A percentile compares a stretch with the other conserved stretches of the same genome.
phyloP scores from a whole-genome alignment of 1,140 invertebrate genomes.

The Chrysomallon squamiferum region DNA sequence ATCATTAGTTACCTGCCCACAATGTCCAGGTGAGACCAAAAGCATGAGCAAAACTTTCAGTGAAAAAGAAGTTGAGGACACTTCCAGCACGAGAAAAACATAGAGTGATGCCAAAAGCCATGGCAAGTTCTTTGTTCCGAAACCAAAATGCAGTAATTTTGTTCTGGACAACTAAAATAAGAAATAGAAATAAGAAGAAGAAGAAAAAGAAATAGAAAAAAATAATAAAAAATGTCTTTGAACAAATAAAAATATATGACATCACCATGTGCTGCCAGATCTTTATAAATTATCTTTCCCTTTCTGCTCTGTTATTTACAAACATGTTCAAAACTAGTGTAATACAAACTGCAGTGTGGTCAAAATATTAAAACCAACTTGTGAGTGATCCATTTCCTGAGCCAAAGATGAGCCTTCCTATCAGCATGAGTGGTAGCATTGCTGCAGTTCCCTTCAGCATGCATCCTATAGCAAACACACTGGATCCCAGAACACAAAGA shows the following conservation, averaged over 20 bases:
- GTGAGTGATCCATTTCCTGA: slow-evolving; percentile 65
- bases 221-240: too few species aligned
- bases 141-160: slow-evolving; percentile 65
- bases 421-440: slow-evolving; percentile 63
- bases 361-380: slow-evolving; percentile 56
- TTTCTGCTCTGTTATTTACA: too few species aligned
- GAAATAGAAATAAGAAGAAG: neutral
- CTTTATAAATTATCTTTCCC: too few species aligned
- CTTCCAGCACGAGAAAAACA: slow-evolving; percentile 64
- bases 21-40: slow-evolving; percentile 61
- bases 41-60: slow-evolving; percentile 52
- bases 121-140: slow-evolving; percentile 62
- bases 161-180: slow-evolving; percentile 63
- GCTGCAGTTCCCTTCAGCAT: slow-evolving; percentile 57
- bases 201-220: too few species aligned
- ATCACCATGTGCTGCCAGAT: too few species aligned
- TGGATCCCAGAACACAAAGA: slow-evolving; percentile 62
- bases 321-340: too few species aligned
- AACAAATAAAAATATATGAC: too few species aligned
- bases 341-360: too few species aligned
- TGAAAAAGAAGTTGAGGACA: slow-evolving; percentile 65
- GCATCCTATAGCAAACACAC: slow-evolving; percentile 58
- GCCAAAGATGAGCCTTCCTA: slow-evolving; percentile 64
- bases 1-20: slow-evolving; percentile 57
- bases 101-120: slow-evolving; percentile 64